Conservation (phyloP, 1,140 invertebrate genomes). For the Acromyrmex charruanus region DNA sequence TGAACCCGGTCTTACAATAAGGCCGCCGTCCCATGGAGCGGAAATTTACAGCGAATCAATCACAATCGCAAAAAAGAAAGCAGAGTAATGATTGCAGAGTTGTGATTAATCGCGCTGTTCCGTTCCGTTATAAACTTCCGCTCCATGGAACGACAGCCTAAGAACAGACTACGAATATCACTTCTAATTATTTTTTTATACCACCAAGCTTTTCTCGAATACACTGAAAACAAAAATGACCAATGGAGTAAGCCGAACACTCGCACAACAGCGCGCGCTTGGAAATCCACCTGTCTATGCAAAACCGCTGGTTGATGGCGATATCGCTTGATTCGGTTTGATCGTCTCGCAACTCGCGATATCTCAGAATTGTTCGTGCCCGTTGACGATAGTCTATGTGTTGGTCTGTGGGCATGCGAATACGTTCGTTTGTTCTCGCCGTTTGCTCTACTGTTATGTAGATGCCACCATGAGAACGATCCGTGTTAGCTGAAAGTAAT, state of each 20-base stretch:
- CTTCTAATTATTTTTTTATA: no score
- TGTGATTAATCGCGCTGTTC: no score
- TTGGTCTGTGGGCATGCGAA: conserved; percentile 54
- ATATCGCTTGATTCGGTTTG: neutral
- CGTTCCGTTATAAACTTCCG: no score
- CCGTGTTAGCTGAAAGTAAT: conserved; percentile 52
- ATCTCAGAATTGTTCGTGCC: neutral
- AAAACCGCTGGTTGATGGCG: no score
- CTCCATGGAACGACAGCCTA: no score
- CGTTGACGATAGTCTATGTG: neutral
- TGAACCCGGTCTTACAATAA: no score
- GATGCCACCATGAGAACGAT: conserved; percentile 58
- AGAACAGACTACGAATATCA: no score
- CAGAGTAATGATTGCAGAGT: no score
- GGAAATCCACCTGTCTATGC: neutral
- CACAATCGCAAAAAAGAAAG: no score
- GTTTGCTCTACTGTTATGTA: conserved; percentile 61
- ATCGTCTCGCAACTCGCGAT: conserved; percentile 7
- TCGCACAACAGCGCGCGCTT: neutral
- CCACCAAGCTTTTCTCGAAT: no score
- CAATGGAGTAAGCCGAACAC: neutral
- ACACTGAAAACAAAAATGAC: neutral
- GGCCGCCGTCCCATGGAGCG: no score
- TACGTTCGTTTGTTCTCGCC: conserved; percentile 37
- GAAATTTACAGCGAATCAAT: no score